Evolutionary conservation across 2,888 invertebrate genomes (phyloP), one percentile per base, ranked within the genome.

Genomic region (Neocrepidodera transversa): DNA sequence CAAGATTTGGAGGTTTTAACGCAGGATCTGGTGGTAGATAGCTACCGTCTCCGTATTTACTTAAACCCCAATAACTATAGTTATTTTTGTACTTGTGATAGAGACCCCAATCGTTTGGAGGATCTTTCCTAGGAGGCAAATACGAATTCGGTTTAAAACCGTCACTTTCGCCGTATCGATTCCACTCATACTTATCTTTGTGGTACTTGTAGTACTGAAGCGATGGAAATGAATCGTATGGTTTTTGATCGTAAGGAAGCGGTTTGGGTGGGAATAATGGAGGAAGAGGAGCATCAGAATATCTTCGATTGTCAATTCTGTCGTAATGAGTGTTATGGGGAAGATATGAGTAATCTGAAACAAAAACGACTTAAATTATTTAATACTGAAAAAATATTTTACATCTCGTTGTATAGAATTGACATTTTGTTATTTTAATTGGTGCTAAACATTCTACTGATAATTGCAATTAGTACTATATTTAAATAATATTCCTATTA

Each of bases 101-200:
- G 36, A 71, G 71, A 1, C 78, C 79, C 78, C 79, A 79, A 58
- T 76, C 70, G 55, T 73, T 71, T 2, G 71, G 60, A 20, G 68
- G 64, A 0, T 78, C 77, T 45, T 76, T 75, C 61, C 76, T 77
- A 7, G 72, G 70, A 23, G 75, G 73, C 26, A 73, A 60, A 57
- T 73, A 71, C 47, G 69, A 68, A 51, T 72, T 70, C 20, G 42
- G 11, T 49, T 56, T 53, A 35, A 64, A 38, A 58, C 50, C 26
- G 68, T 58, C 38, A 61, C 43, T 16, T 60, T 58, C 55, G 18
- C 79, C 79, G 40, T 82, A 81, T 4, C 71, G 67, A 45, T 26
- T 42, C 26, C 7, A 18, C 0, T 70, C 64, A 58, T 76, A 74
- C 40, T 70, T 55, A 47, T 65, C 64, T 60, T 72, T 69, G 51